Evolutionary conservation across 1,140 invertebrate genomes (phyloP).

Genomic region (Solenopsis invicta): DNA sequence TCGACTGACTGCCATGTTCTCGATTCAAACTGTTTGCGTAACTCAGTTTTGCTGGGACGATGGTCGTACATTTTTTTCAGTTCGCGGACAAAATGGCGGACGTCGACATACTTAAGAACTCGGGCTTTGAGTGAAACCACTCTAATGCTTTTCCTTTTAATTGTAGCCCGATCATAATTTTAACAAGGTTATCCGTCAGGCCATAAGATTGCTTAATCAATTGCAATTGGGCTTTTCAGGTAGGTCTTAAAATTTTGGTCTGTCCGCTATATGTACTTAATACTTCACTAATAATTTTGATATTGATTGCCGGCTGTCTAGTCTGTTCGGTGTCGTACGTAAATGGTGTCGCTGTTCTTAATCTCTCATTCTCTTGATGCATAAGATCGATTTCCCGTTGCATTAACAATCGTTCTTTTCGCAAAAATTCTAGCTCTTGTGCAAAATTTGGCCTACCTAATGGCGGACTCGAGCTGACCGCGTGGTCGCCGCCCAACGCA

Average conservation of each 20-base stretch:
- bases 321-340: neutral
- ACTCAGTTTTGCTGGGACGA: neutral
- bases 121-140: neutral
- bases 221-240: neutral
- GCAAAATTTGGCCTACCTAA: too few species aligned
- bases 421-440: neutral
- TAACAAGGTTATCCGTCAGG: neutral
- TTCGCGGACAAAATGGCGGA: neutral
- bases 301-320: neutral
- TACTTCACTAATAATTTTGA: neutral
- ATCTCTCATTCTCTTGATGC: neutral
- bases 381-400: neutral
- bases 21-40: neutral
- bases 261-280: neutral
- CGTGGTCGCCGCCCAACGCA: too few species aligned
- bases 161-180: neutral
- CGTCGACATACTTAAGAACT: neutral
- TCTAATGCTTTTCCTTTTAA: neutral
- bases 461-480: too few species aligned
- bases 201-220: neutral
- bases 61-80: neutral
- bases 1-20: neutral
- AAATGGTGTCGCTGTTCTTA: neutral
- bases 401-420: neutral
- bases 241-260: neutral